These are phyloP conservation scores for Pseudanteris insignis DNA, from an alignment of 2,888 invertebrate genomes.

Conservation along the genomic window DNA sequence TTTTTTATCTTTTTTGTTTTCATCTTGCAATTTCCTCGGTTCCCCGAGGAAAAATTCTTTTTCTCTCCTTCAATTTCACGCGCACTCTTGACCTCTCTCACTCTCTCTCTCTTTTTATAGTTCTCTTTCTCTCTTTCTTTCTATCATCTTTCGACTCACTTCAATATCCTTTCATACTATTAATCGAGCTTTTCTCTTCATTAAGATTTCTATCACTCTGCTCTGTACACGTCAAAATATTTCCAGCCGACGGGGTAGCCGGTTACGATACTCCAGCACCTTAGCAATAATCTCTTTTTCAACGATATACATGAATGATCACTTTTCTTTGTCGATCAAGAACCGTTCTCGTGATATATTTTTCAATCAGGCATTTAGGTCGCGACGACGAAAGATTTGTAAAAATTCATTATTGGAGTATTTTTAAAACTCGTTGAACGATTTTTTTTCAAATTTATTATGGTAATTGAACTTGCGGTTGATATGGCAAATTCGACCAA, in stretches of 20 bases:
- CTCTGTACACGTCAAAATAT: constrained; percentile 43
- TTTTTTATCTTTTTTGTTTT: too few species aligned
- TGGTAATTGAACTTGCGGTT: too few species aligned
- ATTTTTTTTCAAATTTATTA: too few species aligned
- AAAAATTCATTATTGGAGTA: too few species aligned
- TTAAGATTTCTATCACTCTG: constrained; percentile 40
- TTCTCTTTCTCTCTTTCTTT: constrained; percentile 1
- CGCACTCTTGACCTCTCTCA: constrained; percentile 3
- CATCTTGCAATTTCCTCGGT: not conserved
- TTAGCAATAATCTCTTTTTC: constrained; percentile 35
- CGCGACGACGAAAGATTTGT: not conserved
- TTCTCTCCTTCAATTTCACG: constrained; percentile 3
- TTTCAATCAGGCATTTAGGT: constrained; percentile 27
- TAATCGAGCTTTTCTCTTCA: constrained; percentile 28
- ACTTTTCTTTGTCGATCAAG: constrained; percentile 28
- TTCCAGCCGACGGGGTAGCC: constrained; percentile 20
- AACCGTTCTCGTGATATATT: constrained; percentile 27
- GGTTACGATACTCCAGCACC: constrained; percentile 17
- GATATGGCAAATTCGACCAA: too few species aligned
- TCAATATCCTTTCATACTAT: constrained; percentile 19
- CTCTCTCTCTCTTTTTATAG: constrained; percentile 2
- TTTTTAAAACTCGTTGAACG: too few species aligned
- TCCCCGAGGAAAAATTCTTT: too few species aligned
- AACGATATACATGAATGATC: constrained; percentile 41
- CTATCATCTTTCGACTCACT: constrained; percentile 37